Base-by-base conservation (phyloP, 2,797 vertebrate genomes). In the Zenarchopterus dispar region DNA sequence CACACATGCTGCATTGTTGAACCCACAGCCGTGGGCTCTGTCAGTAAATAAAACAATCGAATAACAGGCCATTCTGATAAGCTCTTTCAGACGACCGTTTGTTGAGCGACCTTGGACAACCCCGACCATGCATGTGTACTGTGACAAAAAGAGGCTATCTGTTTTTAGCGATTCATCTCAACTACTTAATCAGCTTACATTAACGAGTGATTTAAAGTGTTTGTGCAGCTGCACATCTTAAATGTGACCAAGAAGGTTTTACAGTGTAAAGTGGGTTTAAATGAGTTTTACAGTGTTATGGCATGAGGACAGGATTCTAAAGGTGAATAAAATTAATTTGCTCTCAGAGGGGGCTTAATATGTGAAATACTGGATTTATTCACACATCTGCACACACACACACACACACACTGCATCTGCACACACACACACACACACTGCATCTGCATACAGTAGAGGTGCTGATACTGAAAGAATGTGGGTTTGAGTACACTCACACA, bases 161-260 rank as follows among this genome's bases (percentile, higher is more conserved):
- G 62, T 67, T 66, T 67, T 15, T 0, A 28, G n/a, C 67, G 58
- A 67, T 65, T 74, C 31, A 69, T 64, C 54, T 66, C 19, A 50
- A 70, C 48, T 64, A 70, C 70, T 81, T 73, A 70, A 84, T 87
- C 80, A 82, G 70, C 73, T 70, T 67, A 75, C 13, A 56, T 68
- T 84, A 59, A 50, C 68, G 77, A 64, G 72, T 71, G 72, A 76
- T 84, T 81, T 68, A 71, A 67, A 71, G 63, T 85, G 62, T 85
- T 84, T 84, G 46, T 82, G 74, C 85, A 86, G 82, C 85, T 86
- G 85, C 56, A 55, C 19, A 17, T 48, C 56, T 68, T 65, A 52
- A 77, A 70, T 42, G 56, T 59, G 58, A 75, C 70, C 28, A 46
- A 63, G 63, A 53, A 21, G 24, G 33, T 63, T 77, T 74, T 69